Percentiles rank a stretch among this genome's conserved stretches.
phyloP scores from a whole-genome alignment of 92 coral and sea anemone species.

The Zoanthus gigantus region DNA sequence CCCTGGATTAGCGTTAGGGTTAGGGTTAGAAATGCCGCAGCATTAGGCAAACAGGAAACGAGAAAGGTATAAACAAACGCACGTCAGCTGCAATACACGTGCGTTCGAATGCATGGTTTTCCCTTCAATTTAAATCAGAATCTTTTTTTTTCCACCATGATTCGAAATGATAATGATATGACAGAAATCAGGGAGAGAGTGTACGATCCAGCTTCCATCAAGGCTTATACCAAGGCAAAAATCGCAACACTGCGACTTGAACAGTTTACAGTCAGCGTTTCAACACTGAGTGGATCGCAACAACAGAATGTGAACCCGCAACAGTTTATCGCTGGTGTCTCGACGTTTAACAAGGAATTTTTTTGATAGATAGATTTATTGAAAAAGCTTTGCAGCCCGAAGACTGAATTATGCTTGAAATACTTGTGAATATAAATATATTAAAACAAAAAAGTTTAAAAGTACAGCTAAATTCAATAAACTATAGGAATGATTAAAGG shows the following conservation, averaged over 20 bases:
- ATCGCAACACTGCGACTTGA: not conserved
- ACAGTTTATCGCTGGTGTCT: slow-evolving; percentile 58
- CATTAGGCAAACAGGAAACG: slow-evolving; percentile 36
- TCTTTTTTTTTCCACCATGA: slow-evolving; percentile 20
- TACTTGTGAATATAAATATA: too few species aligned
- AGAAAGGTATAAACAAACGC: slow-evolving; percentile 35
- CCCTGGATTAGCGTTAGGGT: too few species aligned
- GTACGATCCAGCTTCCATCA: slow-evolving; percentile 56
- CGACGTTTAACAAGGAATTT: slow-evolving; percentile 51
- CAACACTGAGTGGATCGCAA: not conserved
- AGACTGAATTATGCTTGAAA: too few species aligned
- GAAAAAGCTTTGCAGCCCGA: too few species aligned
- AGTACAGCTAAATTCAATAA: too few species aligned
- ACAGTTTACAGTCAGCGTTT: not conserved
- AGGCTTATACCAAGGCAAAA: slow-evolving; percentile 58
- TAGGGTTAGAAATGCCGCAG: slow-evolving; percentile 40
- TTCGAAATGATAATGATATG: slow-evolving; percentile 60
- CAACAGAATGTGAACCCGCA: not conserved
- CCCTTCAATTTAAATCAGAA: not conserved
- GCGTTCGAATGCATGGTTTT: not conserved
- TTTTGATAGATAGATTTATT: too few species aligned
- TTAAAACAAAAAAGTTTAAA: too few species aligned
- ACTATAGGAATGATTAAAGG: too few species aligned
- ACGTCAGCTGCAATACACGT: not conserved
- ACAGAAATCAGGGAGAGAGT: slow-evolving; percentile 61